Evolutionary conservation across 2,888 invertebrate genomes (phyloP).

Genomic region (Protodeltote pygarga): DNA sequence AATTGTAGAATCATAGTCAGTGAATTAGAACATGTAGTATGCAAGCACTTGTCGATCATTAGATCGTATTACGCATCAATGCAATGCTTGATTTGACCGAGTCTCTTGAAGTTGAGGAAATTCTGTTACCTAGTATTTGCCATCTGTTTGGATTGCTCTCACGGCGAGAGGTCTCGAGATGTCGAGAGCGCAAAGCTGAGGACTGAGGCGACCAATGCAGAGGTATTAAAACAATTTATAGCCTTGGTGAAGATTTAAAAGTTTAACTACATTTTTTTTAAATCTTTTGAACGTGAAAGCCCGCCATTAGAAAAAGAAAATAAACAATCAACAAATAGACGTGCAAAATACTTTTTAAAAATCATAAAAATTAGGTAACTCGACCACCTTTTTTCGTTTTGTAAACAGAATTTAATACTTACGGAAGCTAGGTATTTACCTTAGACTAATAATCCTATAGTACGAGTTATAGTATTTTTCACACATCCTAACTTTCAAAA

Average conservation of each 20-base stretch:
- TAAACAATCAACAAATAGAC: background rate
- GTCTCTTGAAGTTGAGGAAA: conserved; percentile 34
- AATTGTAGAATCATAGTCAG: too few species aligned
- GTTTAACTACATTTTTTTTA: background rate
- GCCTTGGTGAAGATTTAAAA: conserved; percentile 1
- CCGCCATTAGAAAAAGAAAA: background rate
- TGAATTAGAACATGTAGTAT: background rate
- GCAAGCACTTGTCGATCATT: conserved; percentile 20
- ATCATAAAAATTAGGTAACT: too few species aligned
- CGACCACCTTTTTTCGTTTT: too few species aligned
- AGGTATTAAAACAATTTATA: conserved; percentile 24
- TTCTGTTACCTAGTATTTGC: conserved; percentile 50
- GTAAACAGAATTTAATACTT: too few species aligned
- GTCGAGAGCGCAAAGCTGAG: conserved; percentile 48
- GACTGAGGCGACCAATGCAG: conserved; percentile 18
- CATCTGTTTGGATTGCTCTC: conserved; percentile 55
- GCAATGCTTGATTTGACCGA: conserved; percentile 18
- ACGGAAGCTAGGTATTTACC: too few species aligned
- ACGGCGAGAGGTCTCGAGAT: conserved; percentile 44
- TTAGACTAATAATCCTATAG: too few species aligned
- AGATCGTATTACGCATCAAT: conserved; percentile 4
- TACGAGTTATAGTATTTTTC: too few species aligned
- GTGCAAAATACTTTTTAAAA: too few species aligned
- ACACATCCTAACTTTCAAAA: too few species aligned
- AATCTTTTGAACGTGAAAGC: background rate